These are phyloP conservation scores for Drosophila prosaltans DNA, from an alignment of 1,140 invertebrate genomes.

Conservation along the genomic window DNA sequence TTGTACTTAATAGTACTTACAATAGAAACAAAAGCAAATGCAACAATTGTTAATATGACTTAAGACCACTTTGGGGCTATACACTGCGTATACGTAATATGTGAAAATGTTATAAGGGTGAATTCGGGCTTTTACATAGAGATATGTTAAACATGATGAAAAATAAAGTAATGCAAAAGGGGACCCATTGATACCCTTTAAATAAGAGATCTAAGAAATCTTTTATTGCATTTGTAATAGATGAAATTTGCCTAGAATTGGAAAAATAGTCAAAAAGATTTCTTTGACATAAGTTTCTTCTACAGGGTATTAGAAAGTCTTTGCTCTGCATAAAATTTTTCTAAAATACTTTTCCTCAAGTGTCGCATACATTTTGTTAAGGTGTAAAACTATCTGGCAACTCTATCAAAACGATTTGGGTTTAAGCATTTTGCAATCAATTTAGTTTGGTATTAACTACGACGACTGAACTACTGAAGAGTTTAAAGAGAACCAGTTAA, in stretches of 20 bases:
- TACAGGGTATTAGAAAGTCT: not conserved
- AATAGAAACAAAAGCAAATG: conserved; percentile 20
- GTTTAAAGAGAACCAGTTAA: conserved; percentile 48
- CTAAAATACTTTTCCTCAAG: not conserved
- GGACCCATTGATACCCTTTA: no score
- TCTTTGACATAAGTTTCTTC: no score
- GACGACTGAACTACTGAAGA: conserved; percentile 29
- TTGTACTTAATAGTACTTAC: conserved; percentile 72
- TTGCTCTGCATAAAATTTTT: not conserved
- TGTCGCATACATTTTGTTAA: not conserved
- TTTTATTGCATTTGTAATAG: no score
- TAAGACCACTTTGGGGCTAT: conserved; percentile 34
- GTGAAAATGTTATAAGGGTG: not conserved
- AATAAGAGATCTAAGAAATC: no score
- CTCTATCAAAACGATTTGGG: conserved; percentile 42
- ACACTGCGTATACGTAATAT: conserved; percentile 55
- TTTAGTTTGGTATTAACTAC: conserved; percentile 74
- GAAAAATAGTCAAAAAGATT: no score
- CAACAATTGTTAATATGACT: conserved; percentile 41
- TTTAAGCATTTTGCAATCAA: conserved; percentile 77
- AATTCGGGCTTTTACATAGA: not conserved
- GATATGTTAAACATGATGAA: no score
- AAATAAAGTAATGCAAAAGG: no score
- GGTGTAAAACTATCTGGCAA: conserved; percentile 41
- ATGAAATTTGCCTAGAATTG: no score